A percentile compares a stretch with the other conserved stretches of the same genome.
phyloP scores from a whole-genome alignment of 2,113 vertebrate species.

The Sus scrofa region T2T-Sscrofa CM000812.6:25442501-25443000 shows the following conservation, averaged over 20 bases:
- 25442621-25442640: not conserved
- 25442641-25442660: not conserved
- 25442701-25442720: not conserved
- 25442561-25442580: not conserved
- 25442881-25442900: not conserved
- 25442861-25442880: not conserved
- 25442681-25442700: not conserved
- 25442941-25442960: not conserved
- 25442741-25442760: not conserved
- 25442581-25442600: not conserved
- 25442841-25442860: not conserved
- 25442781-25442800: not conserved
- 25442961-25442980: not conserved
- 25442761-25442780: not conserved
- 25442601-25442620: not conserved
- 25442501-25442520: not conserved
- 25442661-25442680: not conserved
- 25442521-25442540: not conserved
- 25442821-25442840: not conserved
- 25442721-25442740: not conserved
- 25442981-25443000: not conserved
- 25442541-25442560: not conserved
- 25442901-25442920: not conserved
- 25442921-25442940: not conserved
- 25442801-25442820: not conserved